Percentiles rank a stretch among this genome's conserved stretches.
phyloP scores from a whole-genome alignment of 2,888 invertebrate genomes.

The Suillia variegata region DNA sequence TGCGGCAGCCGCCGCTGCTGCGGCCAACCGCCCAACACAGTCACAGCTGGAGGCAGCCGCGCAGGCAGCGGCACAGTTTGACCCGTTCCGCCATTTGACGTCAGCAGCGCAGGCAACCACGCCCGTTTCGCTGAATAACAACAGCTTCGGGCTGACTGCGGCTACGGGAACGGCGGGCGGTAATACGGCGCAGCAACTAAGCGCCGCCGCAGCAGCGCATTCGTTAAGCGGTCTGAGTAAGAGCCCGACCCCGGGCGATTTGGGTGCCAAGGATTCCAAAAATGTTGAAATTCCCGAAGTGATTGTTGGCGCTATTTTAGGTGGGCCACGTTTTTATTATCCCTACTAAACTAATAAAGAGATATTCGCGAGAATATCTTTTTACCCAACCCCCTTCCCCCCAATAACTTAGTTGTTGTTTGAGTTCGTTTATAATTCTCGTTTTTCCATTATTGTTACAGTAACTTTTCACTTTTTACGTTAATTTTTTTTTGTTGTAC shows the following conservation, averaged over 20 bases:
- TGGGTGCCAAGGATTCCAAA: conserved; percentile 79
- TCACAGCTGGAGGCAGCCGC: conserved; percentile 73
- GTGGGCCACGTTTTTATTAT: conserved; percentile 65
- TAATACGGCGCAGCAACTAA: conserved; percentile 62
- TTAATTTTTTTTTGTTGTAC: neutral
- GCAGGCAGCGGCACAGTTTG: conserved; percentile 70
- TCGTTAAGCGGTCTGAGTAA: conserved; percentile 77
- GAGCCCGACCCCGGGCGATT: conserved; percentile 81
- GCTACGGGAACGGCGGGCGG: conserved; percentile 65
- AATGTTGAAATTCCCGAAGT: conserved; percentile 94
- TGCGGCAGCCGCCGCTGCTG: conserved; percentile 75
- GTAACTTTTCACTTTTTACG: neutral
- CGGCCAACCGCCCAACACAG: conserved; percentile 68
- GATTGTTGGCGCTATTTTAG: conserved; percentile 96
- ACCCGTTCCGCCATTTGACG: conserved; percentile 78
- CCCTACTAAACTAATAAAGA: conserved; percentile 49
- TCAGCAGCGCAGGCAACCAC: conserved; percentile 72
- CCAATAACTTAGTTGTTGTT: neutral
- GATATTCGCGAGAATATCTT: conserved; percentile 16
- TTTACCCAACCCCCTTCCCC: neutral
- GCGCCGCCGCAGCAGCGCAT: conserved; percentile 63
- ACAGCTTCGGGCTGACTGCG: conserved; percentile 80
- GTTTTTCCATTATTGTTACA: neutral
- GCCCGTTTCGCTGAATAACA: conserved; percentile 81
- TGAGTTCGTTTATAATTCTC: neutral